A percentile compares a stretch with the other conserved stretches of the same genome.
phyloP scores from a whole-genome alignment of 2,797 vertebrate genomes.

The Chelon labrosus region DNA sequence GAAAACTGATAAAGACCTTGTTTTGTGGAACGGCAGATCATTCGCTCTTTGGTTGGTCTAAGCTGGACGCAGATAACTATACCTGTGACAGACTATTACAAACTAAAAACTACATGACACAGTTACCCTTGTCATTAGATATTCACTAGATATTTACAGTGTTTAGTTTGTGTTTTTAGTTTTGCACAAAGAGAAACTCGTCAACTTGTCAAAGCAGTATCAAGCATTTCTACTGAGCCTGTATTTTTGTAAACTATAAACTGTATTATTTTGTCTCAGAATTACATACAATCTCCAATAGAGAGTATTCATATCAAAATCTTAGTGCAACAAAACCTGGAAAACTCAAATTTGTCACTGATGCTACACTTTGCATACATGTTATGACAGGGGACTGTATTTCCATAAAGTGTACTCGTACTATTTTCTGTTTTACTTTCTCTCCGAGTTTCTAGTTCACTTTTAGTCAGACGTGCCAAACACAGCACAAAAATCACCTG shows the following conservation, averaged over 20 bases:
- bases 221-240: no score
- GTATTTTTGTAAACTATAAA: no score
- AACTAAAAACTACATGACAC: not conserved
- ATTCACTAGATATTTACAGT: not conserved
- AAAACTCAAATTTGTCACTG: no score
- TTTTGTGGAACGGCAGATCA: no score
- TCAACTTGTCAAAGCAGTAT: no score
- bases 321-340: no score
- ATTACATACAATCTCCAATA: not conserved
- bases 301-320: no score
- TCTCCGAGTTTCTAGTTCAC: not conserved
- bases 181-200: not conserved
- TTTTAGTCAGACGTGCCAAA: constrained; percentile 18
- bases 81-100: not conserved
- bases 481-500: constrained; percentile 33
- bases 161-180: not conserved
- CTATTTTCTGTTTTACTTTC: constrained; percentile 3
- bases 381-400: no score
- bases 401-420: no score
- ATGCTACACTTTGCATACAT: no score
- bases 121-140: not conserved
- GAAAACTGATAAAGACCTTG: not conserved
- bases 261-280: not conserved
- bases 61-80: not conserved
- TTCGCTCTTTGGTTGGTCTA: no score